Conservation (phyloP, 1,140 invertebrate species). For the Drosophila mojavensis region DNA sequence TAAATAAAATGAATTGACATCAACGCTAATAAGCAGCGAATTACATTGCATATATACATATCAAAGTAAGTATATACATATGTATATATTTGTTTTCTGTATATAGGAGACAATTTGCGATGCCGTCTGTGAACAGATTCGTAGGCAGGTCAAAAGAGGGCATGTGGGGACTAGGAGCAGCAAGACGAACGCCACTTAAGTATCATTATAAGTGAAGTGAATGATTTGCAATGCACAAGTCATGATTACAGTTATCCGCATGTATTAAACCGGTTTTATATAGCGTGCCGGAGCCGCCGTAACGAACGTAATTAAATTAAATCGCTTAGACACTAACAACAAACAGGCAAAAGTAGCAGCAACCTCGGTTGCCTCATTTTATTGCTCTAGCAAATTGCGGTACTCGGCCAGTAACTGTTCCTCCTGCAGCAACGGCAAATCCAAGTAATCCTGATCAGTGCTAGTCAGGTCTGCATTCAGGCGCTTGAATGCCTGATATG, state of each 20-base stretch:
- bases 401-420: constrained; percentile 87
- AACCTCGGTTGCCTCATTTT: background rate
- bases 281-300: constrained; percentile 15
- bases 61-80: no score
- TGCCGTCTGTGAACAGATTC: constrained; percentile 29
- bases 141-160: background rate
- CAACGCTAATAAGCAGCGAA: constrained; percentile 1
- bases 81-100: background rate
- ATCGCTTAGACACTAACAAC: constrained; percentile 9
- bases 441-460: constrained; percentile 87
- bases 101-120: constrained; percentile 29
- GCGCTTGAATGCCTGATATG: constrained; percentile 85
- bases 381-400: constrained; percentile 85
- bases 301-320: constrained; percentile 30
- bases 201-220: constrained; percentile 60
- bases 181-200: constrained; percentile 50
- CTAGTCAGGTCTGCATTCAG: constrained; percentile 86
- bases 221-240: constrained; percentile 64
- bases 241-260: constrained; percentile 70
- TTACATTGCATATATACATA: constrained; percentile 4
- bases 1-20: constrained; percentile 11
- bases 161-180: background rate
- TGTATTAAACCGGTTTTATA: constrained; percentile 49
- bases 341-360: background rate
- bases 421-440: constrained; percentile 86